phyloP scores from a whole-genome alignment of 2,113 vertebrate genomes.

The Archilochus colubris region DNA sequence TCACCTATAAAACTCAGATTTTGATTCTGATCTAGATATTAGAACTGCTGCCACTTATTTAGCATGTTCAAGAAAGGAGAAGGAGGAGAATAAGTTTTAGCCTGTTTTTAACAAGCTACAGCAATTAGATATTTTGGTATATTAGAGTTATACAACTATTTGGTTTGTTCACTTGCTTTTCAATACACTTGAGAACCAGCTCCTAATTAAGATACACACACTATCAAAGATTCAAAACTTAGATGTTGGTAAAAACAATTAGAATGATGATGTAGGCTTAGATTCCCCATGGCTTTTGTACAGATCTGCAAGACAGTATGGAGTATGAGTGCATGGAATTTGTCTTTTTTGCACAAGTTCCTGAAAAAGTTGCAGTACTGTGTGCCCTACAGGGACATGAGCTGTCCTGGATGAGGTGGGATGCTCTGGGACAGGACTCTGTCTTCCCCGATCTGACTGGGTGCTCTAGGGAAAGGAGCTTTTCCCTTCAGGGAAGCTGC shows the following conservation, averaged over 20 bases:
- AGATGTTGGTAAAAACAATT: constrained; percentile 62
- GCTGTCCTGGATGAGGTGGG: not conserved
- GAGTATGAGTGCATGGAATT: not conserved
- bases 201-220: constrained; percentile 62
- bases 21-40: not conserved
- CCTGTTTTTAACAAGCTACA: constrained; percentile 45
- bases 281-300: constrained; percentile 40
- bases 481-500: not conserved
- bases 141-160: constrained; percentile 52
- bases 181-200: constrained; percentile 58
- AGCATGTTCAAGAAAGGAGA: not conserved
- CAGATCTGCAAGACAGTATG: not conserved
- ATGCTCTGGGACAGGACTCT: not conserved
- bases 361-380: not conserved
- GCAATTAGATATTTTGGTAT: constrained; percentile 42
- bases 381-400: not conserved
- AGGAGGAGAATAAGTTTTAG: not conserved
- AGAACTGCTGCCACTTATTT: not conserved
- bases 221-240: constrained; percentile 56
- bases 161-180: constrained; percentile 54
- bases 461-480: not conserved
- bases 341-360: not conserved
- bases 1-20: not conserved
- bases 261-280: constrained; percentile 44
- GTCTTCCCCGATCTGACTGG: not conserved